phyloP scores from a whole-genome alignment of 2,888 invertebrate species.

The Lissocephala sabroskyi region DNA sequence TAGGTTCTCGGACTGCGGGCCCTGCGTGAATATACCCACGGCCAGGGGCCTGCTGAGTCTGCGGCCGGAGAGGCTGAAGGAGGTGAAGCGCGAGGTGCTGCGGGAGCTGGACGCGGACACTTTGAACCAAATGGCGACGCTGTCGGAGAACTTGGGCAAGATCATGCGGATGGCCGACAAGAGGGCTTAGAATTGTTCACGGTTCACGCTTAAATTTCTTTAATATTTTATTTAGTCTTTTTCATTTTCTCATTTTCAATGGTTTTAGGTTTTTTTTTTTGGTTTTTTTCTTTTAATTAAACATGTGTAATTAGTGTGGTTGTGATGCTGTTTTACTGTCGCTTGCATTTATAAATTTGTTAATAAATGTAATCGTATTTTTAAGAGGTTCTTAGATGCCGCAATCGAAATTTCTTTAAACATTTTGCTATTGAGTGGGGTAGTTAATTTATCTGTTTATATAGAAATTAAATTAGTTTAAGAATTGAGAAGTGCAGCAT shows the following conservation, averaged over 20 bases:
- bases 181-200: background rate
- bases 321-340: constrained; percentile 31
- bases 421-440: constrained; percentile 29
- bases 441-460: background rate
- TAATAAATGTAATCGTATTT: constrained; percentile 49
- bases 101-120: constrained; percentile 57
- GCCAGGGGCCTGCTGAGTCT: constrained; percentile 65
- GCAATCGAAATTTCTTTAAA: constrained; percentile 31
- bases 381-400: constrained; percentile 11
- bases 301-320: constrained; percentile 37
- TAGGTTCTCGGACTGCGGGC: constrained; percentile 40
- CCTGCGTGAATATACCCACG: constrained; percentile 69
- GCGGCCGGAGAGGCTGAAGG: constrained; percentile 53
- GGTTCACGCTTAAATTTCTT: constrained; percentile 23
- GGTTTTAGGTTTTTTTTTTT: constrained; percentile 16
- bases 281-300: constrained; percentile 20
- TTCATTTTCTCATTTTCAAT: constrained; percentile 57
- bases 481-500: background rate
- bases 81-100: constrained; percentile 58
- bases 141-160: constrained; percentile 65
- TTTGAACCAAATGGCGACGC: constrained; percentile 61
- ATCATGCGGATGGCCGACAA: constrained; percentile 62
- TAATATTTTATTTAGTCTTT: constrained; percentile 59
- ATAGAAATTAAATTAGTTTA: no score
- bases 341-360: constrained; percentile 51